Conservation (phyloP, 1,140 invertebrate species). For the Hirudo medicinalis region DNA sequence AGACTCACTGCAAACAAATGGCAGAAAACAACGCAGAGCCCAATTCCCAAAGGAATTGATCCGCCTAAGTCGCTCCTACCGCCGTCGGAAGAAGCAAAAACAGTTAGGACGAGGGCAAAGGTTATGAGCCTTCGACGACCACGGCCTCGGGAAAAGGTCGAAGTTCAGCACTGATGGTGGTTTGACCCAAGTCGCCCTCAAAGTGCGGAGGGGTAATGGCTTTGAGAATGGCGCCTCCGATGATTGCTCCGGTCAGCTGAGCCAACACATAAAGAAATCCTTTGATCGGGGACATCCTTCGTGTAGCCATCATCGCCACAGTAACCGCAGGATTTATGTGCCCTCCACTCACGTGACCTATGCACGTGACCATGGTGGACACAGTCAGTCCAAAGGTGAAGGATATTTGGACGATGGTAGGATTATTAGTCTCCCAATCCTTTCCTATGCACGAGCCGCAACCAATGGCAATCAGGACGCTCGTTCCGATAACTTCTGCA, state of each 20-base stretch:
- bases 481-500: constrained; percentile 46
- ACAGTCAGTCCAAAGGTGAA: constrained; percentile 35
- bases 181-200: constrained; percentile 19
- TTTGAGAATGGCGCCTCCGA: constrained; percentile 58
- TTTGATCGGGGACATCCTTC: constrained; percentile 31
- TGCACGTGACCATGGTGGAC: constrained; percentile 37
- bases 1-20: constrained; percentile 52
- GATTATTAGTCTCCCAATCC: constrained; percentile 50
- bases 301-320: constrained; percentile 47
- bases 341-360: constrained; percentile 72
- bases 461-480: constrained; percentile 20
- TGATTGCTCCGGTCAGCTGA: constrained; percentile 55
- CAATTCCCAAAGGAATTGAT: constrained; percentile 73
- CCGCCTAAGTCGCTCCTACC: constrained; percentile 65
- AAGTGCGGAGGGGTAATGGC: constrained; percentile 37
- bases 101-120: constrained; percentile 70
- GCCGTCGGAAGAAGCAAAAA: constrained; percentile 68
- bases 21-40: constrained; percentile 56
- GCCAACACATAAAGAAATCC: constrained; percentile 33
- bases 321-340: constrained; percentile 83
- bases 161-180: constrained; percentile 15
- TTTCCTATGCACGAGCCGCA: constrained; percentile 40
- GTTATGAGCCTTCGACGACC: constrained; percentile 70
- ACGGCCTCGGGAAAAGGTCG: constrained; percentile 52
- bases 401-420: constrained; percentile 51